Evolutionary conservation across 2,113 vertebrate species (phyloP), one percentile per base, ranked within the genome.

Genomic region (Pelmatolapia mariae): DNA sequence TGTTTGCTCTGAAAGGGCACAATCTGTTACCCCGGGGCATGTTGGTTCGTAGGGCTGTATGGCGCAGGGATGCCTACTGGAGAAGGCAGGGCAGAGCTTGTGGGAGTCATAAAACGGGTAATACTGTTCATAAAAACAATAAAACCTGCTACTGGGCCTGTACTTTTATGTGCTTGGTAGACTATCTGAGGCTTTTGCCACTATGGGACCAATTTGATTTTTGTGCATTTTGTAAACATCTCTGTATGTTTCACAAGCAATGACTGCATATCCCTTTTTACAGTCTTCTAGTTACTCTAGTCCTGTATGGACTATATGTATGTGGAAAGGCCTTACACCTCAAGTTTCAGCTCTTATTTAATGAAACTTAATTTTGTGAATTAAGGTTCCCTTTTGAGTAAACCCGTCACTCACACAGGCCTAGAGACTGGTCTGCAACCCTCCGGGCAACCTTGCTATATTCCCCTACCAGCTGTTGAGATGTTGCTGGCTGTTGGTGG

Each of bases 1-100:
- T 45, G 87, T 92, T 91, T 93, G 79, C 52, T 96, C 94, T 96
- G 87, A 16, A 4, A 91, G 50, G 80, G 68, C 68, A 59, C 36
- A 82, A 68, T 88, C 50, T 56, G 82, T 88, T 83, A 47, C 83
- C 80, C 33, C 2, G 2, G 15, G 63, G 26, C 31, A 5, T 12
- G 33, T 12, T 63, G 53, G 82, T 68, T 50, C 22, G 22, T 45
- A 33, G 45, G 43, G 8, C 36, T 38, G 54, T 0, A 1, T 24
- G 47, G 54, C 0, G 6, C 22, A 0, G 53, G 22, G 24, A n/a
- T 29, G 40, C 22, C 57, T 22, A 10, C 81, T 50, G 57, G 57
- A 47, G 80, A 29, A n/a, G 57, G 24, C 6, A 10, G 52, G 33
- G n/a, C 52, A 26, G 36, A 57, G 53, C 53, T 29, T 59, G 22